Conservation (phyloP, 1,140 invertebrate species). For the Nephila pilipes region DNA sequence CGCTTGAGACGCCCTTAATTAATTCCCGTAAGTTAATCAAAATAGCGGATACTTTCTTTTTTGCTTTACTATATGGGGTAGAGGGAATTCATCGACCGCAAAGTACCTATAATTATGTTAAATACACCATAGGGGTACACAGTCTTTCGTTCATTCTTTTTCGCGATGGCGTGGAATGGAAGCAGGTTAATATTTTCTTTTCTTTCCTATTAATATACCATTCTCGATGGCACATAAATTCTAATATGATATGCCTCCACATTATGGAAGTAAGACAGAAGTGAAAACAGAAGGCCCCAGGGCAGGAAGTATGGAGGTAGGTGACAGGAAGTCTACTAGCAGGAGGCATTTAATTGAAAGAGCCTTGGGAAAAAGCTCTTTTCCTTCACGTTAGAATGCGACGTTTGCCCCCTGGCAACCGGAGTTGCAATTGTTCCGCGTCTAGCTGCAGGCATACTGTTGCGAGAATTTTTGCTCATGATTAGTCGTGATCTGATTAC, state of each 20-base stretch:
- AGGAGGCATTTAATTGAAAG: conserved; percentile 67
- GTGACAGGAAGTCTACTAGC: conserved; percentile 69
- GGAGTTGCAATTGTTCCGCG: conserved; percentile 29
- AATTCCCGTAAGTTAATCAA: background rate
- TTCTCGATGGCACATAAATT: background rate
- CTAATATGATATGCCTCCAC: conserved; percentile 8
- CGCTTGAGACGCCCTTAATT: background rate
- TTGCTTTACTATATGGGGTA: background rate
- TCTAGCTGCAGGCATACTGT: conserved; percentile 26
- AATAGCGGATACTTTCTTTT: background rate
- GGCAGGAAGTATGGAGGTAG: conserved; percentile 70
- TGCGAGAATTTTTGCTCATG: conserved; percentile 15
- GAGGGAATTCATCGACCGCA: background rate
- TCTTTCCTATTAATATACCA: background rate
- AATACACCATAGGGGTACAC: background rate
- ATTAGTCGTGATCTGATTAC: background rate
- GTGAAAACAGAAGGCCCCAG: conserved; percentile 50
- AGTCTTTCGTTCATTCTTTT: background rate
- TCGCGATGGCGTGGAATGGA: background rate
- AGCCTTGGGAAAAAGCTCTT: conserved; percentile 63
- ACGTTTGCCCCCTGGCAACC: conserved; percentile 51
- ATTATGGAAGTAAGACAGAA: conserved; percentile 33
- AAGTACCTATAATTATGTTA: background rate
- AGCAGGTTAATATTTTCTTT: conserved; percentile 28
- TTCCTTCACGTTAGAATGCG: conserved; percentile 50